Evolutionary conservation across 2,113 vertebrate genomes (phyloP), one percentile per base, ranked within the genome.

Genomic region (Protobothrops mucrosquamatus): DNA sequence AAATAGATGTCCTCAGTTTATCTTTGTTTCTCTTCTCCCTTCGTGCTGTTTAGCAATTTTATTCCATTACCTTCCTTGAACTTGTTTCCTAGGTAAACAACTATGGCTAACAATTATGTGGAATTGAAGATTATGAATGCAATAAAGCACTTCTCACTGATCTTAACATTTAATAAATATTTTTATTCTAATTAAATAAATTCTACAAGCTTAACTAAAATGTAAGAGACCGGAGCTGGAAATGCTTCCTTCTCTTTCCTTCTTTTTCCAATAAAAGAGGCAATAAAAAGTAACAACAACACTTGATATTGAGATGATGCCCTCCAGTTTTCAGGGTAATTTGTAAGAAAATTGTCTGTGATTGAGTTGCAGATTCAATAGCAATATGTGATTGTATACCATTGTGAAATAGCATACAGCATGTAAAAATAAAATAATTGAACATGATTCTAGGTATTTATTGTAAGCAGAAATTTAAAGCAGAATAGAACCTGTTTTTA

Each of bases 11-110:
- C 57, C 93, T 23, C 51, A 90, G 12, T 3, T 96, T 20, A 1
- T 55, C 93, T 92, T 93, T 6, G 51, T 0, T 89, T 1, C 1
- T 48, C 11, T 52, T n/a, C 54, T 34, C 15, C 92, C 54, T 14
- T 11, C 88, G 1, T 91, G 95, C 85, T 46, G 7, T 87, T 64
- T 4, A 0, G 85, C 91, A 20, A 10, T 57, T 24, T 85, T 46
- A 24, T 92, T 95, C 9, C 14, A 15, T 85, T 91, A 2, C 26
- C 0, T 61, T 54, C 23, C 23, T 85, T 95, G 86, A 94, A 91
- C 39, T 43, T 57, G 46, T 61, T 94, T 95, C 85, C 81, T 51
- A 55, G 22, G 4, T 93, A 54, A 89, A 15, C 48, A 59, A 22
- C 85, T 88, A 10, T 9, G 89, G 92, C 90, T 93, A 46, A 15